phyloP scores from a whole-genome alignment of 2,888 invertebrate genomes.

The Drosophila nr. fundita region DNA sequence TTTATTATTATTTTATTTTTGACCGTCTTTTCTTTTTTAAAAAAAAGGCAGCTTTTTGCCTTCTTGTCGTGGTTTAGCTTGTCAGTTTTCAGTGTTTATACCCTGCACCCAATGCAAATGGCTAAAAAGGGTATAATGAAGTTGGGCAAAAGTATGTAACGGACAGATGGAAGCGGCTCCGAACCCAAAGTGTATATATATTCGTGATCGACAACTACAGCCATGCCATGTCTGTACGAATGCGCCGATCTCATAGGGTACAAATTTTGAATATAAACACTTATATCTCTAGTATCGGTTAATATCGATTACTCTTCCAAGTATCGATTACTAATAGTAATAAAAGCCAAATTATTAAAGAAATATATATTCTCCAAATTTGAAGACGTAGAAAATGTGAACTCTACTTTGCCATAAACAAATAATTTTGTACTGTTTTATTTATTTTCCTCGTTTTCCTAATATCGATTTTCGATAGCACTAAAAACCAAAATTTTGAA shows the following conservation, averaged over 20 bases:
- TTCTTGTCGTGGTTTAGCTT: not conserved
- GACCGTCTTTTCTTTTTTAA: not conserved
- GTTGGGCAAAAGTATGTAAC: not conserved
- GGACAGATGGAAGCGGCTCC: not conserved
- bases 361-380: not conserved
- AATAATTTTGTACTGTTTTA: not conserved
- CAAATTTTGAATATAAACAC: not conserved
- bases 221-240: not conserved
- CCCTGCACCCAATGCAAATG: not conserved
- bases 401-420: not conserved
- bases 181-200: not conserved
- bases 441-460: not conserved
- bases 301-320: not conserved
- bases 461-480: not conserved
- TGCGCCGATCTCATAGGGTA: not conserved
- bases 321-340: not conserved
- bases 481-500: too few relatives aligned
- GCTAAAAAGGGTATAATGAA: not conserved
- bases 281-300: not conserved
- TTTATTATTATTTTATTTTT: not conserved
- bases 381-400: not conserved
- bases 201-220: not conserved
- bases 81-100: not conserved
- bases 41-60: not conserved
- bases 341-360: not conserved